phyloP scores from a whole-genome alignment of 2,113 vertebrate genomes.

The Callionymus lyra region DNA sequence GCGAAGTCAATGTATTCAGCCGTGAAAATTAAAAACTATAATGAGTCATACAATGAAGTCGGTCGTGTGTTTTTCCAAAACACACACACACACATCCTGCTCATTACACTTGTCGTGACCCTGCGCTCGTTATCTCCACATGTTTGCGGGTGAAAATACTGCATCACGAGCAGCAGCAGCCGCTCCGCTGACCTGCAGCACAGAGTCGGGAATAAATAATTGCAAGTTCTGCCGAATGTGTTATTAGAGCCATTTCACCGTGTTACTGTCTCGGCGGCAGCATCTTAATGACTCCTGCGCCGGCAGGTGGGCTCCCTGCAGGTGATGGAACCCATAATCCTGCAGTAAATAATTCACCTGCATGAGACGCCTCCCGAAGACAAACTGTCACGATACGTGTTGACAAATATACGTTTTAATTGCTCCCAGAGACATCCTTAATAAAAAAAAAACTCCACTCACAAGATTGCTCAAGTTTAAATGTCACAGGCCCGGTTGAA shows the following conservation, averaged over 20 bases:
- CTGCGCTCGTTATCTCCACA: constrained; percentile 31
- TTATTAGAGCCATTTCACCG: too few relatives aligned
- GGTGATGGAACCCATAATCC: too few relatives aligned
- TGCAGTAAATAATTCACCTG: too few relatives aligned
- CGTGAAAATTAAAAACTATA: too few relatives aligned
- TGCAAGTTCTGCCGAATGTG: too few relatives aligned
- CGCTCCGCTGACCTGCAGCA: constrained; percentile 32
- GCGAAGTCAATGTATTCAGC: too few relatives aligned
- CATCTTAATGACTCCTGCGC: constrained; percentile 12
- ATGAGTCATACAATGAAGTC: too few relatives aligned
- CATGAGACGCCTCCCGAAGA: too few relatives aligned
- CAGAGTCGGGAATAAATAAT: too few relatives aligned
- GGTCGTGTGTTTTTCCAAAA: neutral
- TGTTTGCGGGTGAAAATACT: constrained; percentile 33
- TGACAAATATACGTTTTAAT: constrained; percentile 23
- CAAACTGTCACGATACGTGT: too few relatives aligned
- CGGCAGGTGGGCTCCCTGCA: constrained; percentile 5
- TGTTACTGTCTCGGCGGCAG: constrained; percentile 23
- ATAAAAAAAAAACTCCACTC: constrained; percentile 34
- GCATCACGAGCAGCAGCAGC: constrained; percentile 8
- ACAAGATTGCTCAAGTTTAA: constrained; percentile 43
- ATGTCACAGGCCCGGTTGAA: constrained; percentile 57
- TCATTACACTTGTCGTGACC: constrained; percentile 44
- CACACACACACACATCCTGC: constrained; percentile 18
- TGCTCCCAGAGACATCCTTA: constrained; percentile 31